phyloP scores from a whole-genome alignment of 2,113 vertebrate species.

The Pachyramphus minor region DNA sequence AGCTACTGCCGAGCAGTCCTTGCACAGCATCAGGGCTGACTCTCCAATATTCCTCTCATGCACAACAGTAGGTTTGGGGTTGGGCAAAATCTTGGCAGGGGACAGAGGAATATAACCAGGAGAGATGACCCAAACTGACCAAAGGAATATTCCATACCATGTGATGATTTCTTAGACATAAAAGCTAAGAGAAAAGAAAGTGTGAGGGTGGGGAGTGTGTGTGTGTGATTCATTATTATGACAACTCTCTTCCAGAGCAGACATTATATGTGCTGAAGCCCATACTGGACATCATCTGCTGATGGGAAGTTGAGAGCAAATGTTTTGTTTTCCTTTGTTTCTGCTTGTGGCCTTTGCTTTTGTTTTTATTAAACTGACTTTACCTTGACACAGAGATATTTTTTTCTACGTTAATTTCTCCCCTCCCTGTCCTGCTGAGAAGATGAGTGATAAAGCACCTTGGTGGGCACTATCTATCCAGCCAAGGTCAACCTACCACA shows the following conservation, averaged over 20 bases:
- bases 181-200: not conserved
- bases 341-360: not conserved
- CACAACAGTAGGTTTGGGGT: too few species aligned
- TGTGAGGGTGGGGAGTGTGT: too few species aligned
- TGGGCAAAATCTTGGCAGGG: not conserved
- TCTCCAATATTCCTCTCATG: accelerated
- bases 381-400: not conserved
- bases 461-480: not conserved
- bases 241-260: not conserved
- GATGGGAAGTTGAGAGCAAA: not conserved
- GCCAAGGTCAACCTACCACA: not conserved
- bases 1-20: not conserved
- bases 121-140: not conserved
- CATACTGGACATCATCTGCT: not conserved
- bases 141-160: not conserved
- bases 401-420: not conserved
- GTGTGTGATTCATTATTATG: not conserved
- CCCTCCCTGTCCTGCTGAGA: not conserved
- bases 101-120: not conserved
- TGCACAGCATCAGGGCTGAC: not conserved
- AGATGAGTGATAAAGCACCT: not conserved
- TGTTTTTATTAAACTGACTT: not conserved
- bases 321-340: not conserved
- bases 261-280: not conserved
- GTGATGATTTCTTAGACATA: not conserved